Base-by-base conservation (phyloP, 2,888 invertebrate genomes). In the Drosophila silvestris region DNA sequence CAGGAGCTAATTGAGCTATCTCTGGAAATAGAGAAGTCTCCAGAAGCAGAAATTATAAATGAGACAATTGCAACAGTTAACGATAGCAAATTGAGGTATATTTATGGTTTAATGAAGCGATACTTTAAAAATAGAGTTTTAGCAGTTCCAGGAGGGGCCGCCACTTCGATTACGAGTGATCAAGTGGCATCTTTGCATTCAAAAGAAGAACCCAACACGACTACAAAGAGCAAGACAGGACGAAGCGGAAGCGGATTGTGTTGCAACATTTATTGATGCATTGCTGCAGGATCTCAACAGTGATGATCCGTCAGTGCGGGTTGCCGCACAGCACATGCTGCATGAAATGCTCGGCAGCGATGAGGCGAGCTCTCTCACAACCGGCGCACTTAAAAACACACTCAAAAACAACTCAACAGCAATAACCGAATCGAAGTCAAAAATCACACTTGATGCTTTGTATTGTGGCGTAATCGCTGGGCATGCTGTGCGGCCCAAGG, bases 401-500 rank as follows among this genome's bases (percentile, higher is more conserved):
- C 22, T 22, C 6, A 16, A 37, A 5, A 28, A 26, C 9, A 16
- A 16, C 6, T 5, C 14, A 32, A 19, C 3, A 51, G n/a, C 32
- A 41, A 33, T 9, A 5, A 1, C 3, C 14, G 1, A 39, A 32
- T 22, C 35, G 6, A 60, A 28, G 12, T 14, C 26, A 26, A 14
- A 39, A 22, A 16, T 44, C 10, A 50, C n/a, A 2, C 10, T 52
- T 3, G 35, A 41, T 12, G 56, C 64, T 1, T 5, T 85, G 2
- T 32, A 41, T 37, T 74, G 66, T 30, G 51, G 59, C 14, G 9
- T 3, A 2, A 39, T 54, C 5, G 37, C 44, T 2, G 52, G 53
- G 1, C 63, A 56, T 14, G 53, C 68, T 14, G 78, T 74, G 7
- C 70, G 75, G 47, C 90, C 89, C 3, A 72, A 59, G 54, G 86